These are phyloP conservation scores for Copsychus sechellarum DNA, from an alignment of 2,113 vertebrate species.

Conservation along the genomic window DNA sequence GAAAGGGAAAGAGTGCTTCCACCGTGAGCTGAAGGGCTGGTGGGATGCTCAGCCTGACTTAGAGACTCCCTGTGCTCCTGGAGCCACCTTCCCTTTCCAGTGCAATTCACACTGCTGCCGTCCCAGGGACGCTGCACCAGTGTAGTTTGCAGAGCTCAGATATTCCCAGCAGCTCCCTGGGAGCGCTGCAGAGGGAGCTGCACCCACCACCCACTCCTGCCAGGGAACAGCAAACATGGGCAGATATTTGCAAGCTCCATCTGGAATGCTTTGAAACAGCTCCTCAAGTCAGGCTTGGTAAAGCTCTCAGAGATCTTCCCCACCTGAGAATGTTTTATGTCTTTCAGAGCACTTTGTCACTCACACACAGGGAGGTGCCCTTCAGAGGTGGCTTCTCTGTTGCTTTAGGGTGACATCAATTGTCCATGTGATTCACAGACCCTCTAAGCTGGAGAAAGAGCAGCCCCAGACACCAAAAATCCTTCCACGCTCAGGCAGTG, in stretches of 20 bases:
- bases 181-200: not conserved
- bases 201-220: not conserved
- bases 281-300: not conserved
- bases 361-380: not conserved
- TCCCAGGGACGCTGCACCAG: not conserved
- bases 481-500: not conserved
- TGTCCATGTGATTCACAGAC: not conserved
- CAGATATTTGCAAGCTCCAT: slow-evolving; percentile 25
- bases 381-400: not conserved
- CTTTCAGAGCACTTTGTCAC: not conserved
- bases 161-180: not conserved
- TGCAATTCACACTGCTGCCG: not conserved
- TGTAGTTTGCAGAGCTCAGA: not conserved
- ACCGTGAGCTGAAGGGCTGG: not conserved
- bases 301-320: not conserved
- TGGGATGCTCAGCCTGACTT: not conserved
- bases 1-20: not conserved
- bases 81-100: not conserved
- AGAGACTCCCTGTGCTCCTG: not conserved
- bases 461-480: not conserved
- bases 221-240: not conserved
- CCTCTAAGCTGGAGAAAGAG: not conserved
- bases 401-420: not conserved
- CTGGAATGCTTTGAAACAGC: not conserved
- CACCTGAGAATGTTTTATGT: not conserved